A percentile compares a stretch with the other conserved stretches of the same genome.
phyloP scores from a whole-genome alignment of 2,888 invertebrate species.

The Pteria penguin region DNA sequence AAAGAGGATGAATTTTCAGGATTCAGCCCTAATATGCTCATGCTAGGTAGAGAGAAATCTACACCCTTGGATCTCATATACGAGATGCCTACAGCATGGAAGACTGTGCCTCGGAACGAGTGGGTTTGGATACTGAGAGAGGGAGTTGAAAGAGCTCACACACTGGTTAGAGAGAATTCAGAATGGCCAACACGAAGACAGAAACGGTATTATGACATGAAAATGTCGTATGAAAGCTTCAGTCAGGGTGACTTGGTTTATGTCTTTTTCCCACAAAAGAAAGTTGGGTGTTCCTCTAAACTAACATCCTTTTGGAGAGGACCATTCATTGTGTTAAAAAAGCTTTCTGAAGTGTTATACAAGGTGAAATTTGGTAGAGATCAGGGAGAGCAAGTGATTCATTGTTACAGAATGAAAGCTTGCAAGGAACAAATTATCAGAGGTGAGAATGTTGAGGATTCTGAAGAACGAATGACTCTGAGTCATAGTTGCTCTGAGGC shows the following conservation, averaged over 20 bases:
- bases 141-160: conserved; percentile 6
- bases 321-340: no score
- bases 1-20: conserved; percentile 16
- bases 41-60: conserved; percentile 19
- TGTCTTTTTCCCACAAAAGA: conserved; percentile 34
- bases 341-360: conserved; percentile 38
- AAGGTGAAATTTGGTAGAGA: conserved; percentile 33
- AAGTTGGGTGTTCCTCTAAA: conserved; percentile 33
- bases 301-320: conserved; percentile 39
- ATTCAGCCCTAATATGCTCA: conserved; percentile 10
- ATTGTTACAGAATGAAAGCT: conserved; percentile 34
- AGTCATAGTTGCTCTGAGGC: no score
- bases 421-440: conserved; percentile 19
- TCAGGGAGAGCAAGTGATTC: conserved; percentile 27
- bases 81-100: conserved; percentile 6
- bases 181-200: conserved; percentile 27
- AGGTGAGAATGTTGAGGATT: no score
- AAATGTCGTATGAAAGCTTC: conserved; percentile 27
- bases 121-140: conserved; percentile 5
- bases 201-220: conserved; percentile 29
- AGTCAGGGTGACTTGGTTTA: conserved; percentile 24
- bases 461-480: no score
- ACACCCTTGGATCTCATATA: conserved; percentile 13
- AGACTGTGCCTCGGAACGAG: not conserved
- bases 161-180: conserved; percentile 8